A percentile compares a stretch with the other conserved stretches of the same genome.
Conservation (phyloP, 2,888 invertebrate genomes). For the Xestia sexstrigata region DNA sequence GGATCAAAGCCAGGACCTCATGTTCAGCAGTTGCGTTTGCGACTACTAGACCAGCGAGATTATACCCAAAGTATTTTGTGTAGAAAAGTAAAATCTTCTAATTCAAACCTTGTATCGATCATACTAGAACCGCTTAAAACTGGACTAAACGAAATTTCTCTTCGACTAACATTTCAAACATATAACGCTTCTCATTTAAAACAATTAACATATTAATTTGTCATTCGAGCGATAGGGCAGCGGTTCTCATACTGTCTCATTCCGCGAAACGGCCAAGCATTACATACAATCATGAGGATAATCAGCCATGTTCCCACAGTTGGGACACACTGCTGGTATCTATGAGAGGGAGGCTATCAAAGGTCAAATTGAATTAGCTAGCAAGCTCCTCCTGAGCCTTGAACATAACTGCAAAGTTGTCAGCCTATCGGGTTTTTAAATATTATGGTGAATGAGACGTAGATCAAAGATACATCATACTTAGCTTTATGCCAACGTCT, state of each 20-base stretch:
- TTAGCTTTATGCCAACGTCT: too few species aligned
- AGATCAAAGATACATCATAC: too few species aligned
- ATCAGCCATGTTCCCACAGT: not conserved
- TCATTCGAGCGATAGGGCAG: constrained; percentile 18
- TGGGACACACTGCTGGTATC: too few species aligned
- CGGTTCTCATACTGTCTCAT: constrained; percentile 30
- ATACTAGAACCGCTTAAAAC: not conserved
- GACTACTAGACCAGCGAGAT: too few species aligned
- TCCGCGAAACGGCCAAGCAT: not conserved
- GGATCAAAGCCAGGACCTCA: too few species aligned
- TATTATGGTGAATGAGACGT: too few species aligned
- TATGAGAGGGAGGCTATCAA: too few species aligned
- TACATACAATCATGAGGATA: not conserved
- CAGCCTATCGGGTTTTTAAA: too few species aligned
- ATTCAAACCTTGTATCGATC: not conserved
- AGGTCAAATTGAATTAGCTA: too few species aligned
- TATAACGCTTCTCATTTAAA: constrained; percentile 41
- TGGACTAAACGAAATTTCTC: constrained; percentile 36
- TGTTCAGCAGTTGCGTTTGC: too few species aligned
- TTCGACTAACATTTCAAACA: constrained; percentile 10
- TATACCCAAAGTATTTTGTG: not conserved
- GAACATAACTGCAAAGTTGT: too few species aligned
- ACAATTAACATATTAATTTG: constrained; percentile 48
- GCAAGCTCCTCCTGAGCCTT: too few species aligned
- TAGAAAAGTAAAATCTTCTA: not conserved